Evolutionary conservation across 2,113 vertebrate species (phyloP), one percentile per base, ranked within the genome.

Genomic region (Ondatra zibethicus): DNA sequence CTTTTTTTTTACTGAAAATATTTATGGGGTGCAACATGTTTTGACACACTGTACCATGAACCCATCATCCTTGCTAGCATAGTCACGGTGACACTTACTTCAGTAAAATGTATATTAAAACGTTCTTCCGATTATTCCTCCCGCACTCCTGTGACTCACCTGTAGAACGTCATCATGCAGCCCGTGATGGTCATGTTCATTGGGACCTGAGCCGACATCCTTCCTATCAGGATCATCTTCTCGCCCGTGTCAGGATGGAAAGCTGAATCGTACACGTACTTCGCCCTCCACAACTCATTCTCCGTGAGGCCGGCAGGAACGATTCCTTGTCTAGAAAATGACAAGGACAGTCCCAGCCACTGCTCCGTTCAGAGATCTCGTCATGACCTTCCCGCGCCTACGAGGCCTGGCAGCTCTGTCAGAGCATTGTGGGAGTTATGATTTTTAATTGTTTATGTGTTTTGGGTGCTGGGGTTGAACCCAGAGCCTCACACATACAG

Each of bases 171-270:
- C 99, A 99, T 99, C 99, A 99, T 99, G 82, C 99, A 99, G 39
- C 99, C 99, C 7, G 99, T 99, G 98, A 99, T 99, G 21, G 99
- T 99, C 99, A 99, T 99, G 98, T 99, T 99, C 99, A 99, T 99
- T 27, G 99, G 99, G 17, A 99, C 99, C 98, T 99, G 99, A 45
- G 99, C 99, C 0, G 99, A 99, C 99, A 99, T 99, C 68, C 99
- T 99, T 78, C 99, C 99, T 66, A 99, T 99, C 98, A 99, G 95
- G 55, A 99, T 98, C 99, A 99, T 99, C 98, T 99, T 99, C 94
- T 99, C 99, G 1, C 99, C 99, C 0, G 99, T 99, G 97, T 99
- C 99, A 0, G 99, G 99, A 95, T 99, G 99, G 96, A 99, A 99
- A 6, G 99, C 99, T 3, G 99, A 99, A 96, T 99, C 99, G 36